These are phyloP conservation scores for Biston stratarius DNA, from an alignment of 2,888 invertebrate genomes.

Conservation along the genomic window DNA sequence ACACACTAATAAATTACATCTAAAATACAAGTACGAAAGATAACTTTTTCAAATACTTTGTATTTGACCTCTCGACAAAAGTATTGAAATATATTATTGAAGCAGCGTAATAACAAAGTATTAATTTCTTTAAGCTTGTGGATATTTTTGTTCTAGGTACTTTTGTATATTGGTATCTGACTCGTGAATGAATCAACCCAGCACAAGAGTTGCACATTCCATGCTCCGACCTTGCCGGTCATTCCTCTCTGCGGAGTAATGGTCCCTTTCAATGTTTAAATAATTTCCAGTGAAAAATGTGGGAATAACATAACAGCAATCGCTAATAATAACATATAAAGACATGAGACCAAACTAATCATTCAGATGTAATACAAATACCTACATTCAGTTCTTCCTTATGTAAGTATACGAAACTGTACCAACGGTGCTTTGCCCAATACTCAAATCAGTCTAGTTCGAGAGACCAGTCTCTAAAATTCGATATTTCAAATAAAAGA, in stretches of 20 bases:
- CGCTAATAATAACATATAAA: background rate
- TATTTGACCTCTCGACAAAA: no score
- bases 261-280: conserved; percentile 43
- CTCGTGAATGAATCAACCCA: conserved; percentile 73
- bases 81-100: no score
- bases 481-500: no score
- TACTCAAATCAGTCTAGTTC: no score
- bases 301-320: conserved; percentile 35
- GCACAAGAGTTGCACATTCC: conserved; percentile 65
- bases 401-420: background rate
- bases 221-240: conserved; percentile 76
- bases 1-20: no score
- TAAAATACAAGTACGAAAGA: no score
- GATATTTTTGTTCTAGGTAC: background rate
- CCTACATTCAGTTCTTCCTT: no score
- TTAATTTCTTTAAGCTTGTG: background rate
- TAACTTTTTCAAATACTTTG: no score
- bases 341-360: background rate
- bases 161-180: no score
- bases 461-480: no score
- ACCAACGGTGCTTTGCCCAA: background rate
- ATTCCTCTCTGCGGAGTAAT: conserved; percentile 68
- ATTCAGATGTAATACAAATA: background rate
- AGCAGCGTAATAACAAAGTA: no score
- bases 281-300: conserved; percentile 32